Conservation (phyloP, 2,113 vertebrate genomes). For the Labeo rohita region DNA sequence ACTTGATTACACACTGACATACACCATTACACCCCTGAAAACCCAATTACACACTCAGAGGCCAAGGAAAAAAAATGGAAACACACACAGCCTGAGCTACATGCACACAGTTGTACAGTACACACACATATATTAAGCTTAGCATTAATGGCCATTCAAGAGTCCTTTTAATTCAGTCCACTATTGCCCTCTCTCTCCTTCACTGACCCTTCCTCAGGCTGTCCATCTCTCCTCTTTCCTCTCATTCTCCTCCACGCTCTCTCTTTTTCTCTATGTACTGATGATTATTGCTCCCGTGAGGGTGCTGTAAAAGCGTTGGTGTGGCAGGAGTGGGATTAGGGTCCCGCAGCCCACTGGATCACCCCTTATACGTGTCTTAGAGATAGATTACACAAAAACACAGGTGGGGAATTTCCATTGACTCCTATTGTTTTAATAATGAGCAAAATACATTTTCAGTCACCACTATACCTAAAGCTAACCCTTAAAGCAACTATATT, state of each 20-base stretch:
- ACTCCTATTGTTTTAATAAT: conserved; percentile 2
- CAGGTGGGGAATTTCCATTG: neutral
- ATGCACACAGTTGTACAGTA: conserved; percentile 17
- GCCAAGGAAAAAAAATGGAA: conserved; percentile 44
- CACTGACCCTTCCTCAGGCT: neutral
- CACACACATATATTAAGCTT: conserved; percentile 13
- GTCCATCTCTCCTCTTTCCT: conserved; percentile 4
- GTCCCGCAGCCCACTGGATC: neutral
- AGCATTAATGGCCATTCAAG: conserved; percentile 17
- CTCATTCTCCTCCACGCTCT: neutral
- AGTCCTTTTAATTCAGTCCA: conserved; percentile 41
- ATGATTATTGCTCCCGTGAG: conserved; percentile 32
- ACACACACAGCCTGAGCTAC: neutral
- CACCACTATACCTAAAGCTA: neutral
- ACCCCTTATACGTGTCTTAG: conserved; percentile 19
- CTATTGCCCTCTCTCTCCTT: conserved; percentile 22
- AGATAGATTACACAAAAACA: conserved; percentile 20
- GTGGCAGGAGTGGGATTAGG: conserved; percentile 22
- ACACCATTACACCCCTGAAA: conserved; percentile 65
- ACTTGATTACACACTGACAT: conserved; percentile 64
- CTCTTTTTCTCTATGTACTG: conserved; percentile 24
- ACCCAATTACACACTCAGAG: conserved; percentile 66
- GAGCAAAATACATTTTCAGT: neutral
- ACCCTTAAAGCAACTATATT: neutral
- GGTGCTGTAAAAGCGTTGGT: conserved; percentile 22